These are phyloP conservation scores for Unio delphinus DNA, from an alignment of 2,888 invertebrate genomes.

Conservation along the genomic window DNA sequence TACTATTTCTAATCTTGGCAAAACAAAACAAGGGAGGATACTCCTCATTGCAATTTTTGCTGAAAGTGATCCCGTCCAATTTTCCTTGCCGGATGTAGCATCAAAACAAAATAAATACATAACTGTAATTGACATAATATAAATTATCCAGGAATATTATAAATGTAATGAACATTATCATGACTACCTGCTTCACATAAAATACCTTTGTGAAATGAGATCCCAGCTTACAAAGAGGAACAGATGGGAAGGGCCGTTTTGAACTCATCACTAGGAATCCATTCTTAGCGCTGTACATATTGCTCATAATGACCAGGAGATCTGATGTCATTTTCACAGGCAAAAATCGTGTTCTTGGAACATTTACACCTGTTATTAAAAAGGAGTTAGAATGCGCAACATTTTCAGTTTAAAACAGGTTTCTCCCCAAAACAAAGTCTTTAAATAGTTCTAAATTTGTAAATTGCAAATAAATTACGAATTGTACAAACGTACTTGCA, in stretches of 20 bases:
- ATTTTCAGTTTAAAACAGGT: neutral
- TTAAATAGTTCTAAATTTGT: neutral
- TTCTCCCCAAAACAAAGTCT: neutral
- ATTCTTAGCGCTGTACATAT: constrained; percentile 88
- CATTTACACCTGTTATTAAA: constrained; percentile 82
- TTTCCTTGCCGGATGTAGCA: too few relatives aligned
- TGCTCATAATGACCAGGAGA: constrained; percentile 96
- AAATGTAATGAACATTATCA: neutral
- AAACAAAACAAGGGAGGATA: too few relatives aligned
- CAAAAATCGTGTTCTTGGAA: constrained; percentile 95
- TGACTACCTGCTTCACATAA: neutral
- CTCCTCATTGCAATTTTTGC: too few relatives aligned
- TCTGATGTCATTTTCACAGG: constrained; percentile 99
- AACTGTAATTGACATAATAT: neutral
- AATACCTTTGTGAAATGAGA: constrained; percentile 91
- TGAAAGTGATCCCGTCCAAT: too few relatives aligned
- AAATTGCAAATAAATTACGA: neutral
- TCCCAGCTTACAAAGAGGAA: constrained; percentile 96
- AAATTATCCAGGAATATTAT: too few relatives aligned
- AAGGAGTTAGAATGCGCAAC: neutral
- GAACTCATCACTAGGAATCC: constrained; percentile 96
- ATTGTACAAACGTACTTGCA: too few relatives aligned
- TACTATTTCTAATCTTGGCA: too few relatives aligned
- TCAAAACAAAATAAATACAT: too few relatives aligned
- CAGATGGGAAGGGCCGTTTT: constrained; percentile 95